Evolutionary conservation across 2,113 vertebrate genomes (phyloP).

Genomic region (Caloenas nicobarica): DNA sequence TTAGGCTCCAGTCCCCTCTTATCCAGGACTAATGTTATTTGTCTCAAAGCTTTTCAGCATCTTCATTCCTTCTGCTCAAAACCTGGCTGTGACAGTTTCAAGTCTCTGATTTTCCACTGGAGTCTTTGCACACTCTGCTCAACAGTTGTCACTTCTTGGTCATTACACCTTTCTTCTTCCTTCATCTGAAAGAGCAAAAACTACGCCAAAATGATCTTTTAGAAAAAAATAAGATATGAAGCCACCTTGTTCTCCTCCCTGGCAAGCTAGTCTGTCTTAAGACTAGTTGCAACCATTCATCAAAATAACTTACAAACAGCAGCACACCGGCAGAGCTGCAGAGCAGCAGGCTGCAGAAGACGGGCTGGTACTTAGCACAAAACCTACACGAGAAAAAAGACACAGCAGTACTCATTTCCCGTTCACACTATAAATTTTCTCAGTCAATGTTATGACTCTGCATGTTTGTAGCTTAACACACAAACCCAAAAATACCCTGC

Average conservation of each 20-base stretch:
- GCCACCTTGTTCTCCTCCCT: neutral
- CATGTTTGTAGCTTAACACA: constrained; percentile 21
- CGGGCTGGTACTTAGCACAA: neutral
- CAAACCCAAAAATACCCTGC: constrained; percentile 18
- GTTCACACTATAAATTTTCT: neutral
- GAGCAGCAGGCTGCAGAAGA: neutral
- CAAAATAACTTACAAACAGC: neutral
- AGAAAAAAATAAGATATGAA: neutral
- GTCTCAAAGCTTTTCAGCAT: neutral
- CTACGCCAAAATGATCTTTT: neutral
- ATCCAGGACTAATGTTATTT: neutral
- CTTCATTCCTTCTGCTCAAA: neutral
- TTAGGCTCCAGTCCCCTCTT: neutral
- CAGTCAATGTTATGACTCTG: neutral
- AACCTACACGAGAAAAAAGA: neutral
- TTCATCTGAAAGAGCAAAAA: neutral
- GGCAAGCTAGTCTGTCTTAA: neutral
- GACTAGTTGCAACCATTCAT: neutral
- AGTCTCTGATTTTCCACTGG: neutral
- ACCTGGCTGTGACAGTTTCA: neutral
- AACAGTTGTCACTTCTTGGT: neutral
- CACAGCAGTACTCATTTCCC: fast-evolving
- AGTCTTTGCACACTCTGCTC: neutral
- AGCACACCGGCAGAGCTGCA: neutral
- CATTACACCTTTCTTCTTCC: neutral